Conservation (phyloP, 2,113 vertebrate species). For the Fregetta grallaria region DNA sequence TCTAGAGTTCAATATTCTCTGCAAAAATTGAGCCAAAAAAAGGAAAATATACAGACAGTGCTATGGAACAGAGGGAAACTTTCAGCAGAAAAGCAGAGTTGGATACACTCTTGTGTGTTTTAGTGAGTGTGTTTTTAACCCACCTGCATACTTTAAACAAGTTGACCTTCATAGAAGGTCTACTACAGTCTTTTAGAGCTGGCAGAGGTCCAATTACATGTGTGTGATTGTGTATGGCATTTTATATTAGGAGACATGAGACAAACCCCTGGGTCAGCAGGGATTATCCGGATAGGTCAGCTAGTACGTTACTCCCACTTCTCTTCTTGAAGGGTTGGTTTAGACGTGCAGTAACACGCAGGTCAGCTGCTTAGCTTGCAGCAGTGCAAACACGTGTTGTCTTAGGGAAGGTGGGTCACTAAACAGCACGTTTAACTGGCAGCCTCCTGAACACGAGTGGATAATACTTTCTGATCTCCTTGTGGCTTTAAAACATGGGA, state of each 20-base stretch:
- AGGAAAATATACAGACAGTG: background rate
- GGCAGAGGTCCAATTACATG: background rate
- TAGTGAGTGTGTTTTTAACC: background rate
- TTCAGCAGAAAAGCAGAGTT: background rate
- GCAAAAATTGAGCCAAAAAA: background rate
- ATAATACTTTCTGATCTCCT: conserved; percentile 23
- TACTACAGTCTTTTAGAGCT: background rate
- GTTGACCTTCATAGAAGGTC: background rate
- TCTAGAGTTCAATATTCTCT: background rate
- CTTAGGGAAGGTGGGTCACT: background rate
- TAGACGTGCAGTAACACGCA: fast-evolving
- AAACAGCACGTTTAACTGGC: background rate
- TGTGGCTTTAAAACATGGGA: background rate
- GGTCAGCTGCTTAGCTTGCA: background rate
- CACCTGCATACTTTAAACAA: background rate
- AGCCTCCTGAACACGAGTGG: background rate
- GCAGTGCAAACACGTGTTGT: background rate
- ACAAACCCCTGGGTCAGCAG: background rate
- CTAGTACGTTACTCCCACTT: background rate
- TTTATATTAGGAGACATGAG: background rate
- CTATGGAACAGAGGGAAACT: background rate
- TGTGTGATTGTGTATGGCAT: background rate
- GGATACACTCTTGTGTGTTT: background rate
- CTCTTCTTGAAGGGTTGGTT: background rate
- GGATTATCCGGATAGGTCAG: background rate